These are phyloP conservation scores for Lepidostoma basale DNA, from an alignment of 1,140 invertebrate species.

Conservation along the genomic window DNA sequence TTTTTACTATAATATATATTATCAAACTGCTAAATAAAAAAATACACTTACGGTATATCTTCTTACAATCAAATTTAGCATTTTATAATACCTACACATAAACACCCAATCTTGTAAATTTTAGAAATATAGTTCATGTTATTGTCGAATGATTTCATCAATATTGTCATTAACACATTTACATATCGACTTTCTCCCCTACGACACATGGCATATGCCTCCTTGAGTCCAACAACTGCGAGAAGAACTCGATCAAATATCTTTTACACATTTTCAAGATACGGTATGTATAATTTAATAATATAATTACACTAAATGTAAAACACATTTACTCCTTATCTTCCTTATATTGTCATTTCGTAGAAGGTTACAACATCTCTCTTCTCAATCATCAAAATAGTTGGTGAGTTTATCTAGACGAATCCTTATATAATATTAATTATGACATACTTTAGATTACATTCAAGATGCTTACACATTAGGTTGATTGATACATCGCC, in stretches of 20 bases:
- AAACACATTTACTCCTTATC: no score
- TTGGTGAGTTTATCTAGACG: neutral
- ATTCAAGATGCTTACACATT: conserved; percentile 34
- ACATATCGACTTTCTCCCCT: no score
- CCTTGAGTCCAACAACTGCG: no score
- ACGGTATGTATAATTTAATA: no score
- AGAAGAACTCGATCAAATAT: no score
- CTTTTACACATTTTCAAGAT: no score
- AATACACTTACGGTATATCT: conserved; percentile 31
- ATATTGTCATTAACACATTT: conserved; percentile 2
- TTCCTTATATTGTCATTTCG: neutral
- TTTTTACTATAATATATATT: neutral
- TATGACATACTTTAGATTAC: neutral
- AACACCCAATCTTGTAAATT: neutral
- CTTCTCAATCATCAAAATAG: neutral
- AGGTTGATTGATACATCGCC: conserved; percentile 46
- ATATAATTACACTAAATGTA: no score
- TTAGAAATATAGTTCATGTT: conserved; percentile 2
- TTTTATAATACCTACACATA: conserved; percentile 8
- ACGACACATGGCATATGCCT: no score
- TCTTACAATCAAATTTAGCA: conserved; percentile 1
- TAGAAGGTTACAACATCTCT: neutral
- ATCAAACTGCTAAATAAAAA: conserved; percentile 30
- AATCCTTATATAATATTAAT: neutral
- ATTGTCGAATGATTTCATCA: conserved; percentile 8